Percentiles rank a stretch among this genome's conserved stretches.
phyloP scores from a whole-genome alignment of 2,888 invertebrate genomes.

The Spialia ferax region DNA sequence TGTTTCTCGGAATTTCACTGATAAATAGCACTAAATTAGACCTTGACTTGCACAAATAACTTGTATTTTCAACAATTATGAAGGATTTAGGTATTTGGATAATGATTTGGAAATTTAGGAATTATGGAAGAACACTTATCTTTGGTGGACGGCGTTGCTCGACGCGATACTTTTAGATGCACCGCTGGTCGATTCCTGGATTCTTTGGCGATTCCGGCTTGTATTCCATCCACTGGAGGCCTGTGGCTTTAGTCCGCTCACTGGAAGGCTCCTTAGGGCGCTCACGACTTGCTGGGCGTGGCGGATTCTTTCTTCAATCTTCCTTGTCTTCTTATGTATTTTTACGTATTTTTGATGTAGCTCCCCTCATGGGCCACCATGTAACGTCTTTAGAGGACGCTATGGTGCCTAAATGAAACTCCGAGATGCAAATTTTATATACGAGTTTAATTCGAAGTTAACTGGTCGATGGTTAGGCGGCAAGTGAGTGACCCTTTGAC shows the following conservation, averaged over 20 bases:
- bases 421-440: too few species aligned
- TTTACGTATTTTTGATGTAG: not conserved
- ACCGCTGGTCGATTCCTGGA: not conserved
- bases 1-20: too few species aligned
- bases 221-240: not conserved
- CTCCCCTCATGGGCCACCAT: not conserved
- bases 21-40: not conserved
- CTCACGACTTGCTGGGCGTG: not conserved
- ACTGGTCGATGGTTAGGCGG: too few species aligned
- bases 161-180: not conserved
- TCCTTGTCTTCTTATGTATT: not conserved
- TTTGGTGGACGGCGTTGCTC: not conserved
- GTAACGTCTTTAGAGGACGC: not conserved
- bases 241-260: not conserved
- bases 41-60: not conserved
- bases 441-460: too few species aligned
- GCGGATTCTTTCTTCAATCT: not conserved
- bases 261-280: not conserved
- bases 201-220: not conserved
- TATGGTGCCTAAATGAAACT: too few species aligned
- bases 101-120: not conserved
- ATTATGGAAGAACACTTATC: conserved; percentile 1
- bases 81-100: not conserved
- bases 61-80: not conserved
- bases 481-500: too few species aligned